phyloP scores from a whole-genome alignment of 2,888 invertebrate genomes.

The Liopterus haemorrhoidalis region DNA sequence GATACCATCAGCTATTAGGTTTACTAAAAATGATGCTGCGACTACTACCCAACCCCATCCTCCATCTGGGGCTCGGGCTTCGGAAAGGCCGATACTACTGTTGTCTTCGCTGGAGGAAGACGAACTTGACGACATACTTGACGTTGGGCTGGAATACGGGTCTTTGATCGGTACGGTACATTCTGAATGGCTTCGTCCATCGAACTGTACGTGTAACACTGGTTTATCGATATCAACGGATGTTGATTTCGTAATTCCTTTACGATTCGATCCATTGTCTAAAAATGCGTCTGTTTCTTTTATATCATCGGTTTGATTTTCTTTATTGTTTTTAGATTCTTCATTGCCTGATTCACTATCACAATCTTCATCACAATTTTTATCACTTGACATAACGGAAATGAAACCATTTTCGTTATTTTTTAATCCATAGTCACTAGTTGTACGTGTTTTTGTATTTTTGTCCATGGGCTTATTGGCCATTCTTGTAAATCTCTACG shows the following conservation, averaged over 20 bases:
- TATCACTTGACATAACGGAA: constrained; percentile 2
- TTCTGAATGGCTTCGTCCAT: constrained; percentile 39
- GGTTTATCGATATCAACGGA: constrained; percentile 40
- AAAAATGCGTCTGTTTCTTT: neutral
- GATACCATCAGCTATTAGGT: constrained; percentile 86
- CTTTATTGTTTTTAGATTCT: constrained; percentile 1
- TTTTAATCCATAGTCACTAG: constrained; percentile 2
- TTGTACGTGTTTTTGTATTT: constrained; percentile 25
- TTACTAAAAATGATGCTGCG: constrained; percentile 80
- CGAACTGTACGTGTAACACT: constrained; percentile 56
- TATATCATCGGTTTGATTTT: too few species aligned
- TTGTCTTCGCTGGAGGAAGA: constrained; percentile 55
- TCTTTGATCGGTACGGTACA: constrained; percentile 30
- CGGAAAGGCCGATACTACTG: constrained; percentile 58
- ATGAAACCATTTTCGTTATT: neutral
- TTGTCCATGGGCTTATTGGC: constrained; percentile 41
- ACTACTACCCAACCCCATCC: constrained; percentile 94
- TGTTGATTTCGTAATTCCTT: constrained; percentile 26
- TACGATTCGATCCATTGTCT: constrained; percentile 8
- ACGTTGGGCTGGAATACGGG: constrained; percentile 32
- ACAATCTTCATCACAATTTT: neutral
- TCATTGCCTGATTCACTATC: constrained; percentile 1
- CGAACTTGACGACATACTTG: constrained; percentile 42
- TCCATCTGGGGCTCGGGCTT: constrained; percentile 74
- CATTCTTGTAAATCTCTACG: constrained; percentile 47